Evolutionary conservation across 2,797 vertebrate genomes (phyloP), one percentile per base, ranked within the genome.

Genomic region (Vespertilio murinus): DNA sequence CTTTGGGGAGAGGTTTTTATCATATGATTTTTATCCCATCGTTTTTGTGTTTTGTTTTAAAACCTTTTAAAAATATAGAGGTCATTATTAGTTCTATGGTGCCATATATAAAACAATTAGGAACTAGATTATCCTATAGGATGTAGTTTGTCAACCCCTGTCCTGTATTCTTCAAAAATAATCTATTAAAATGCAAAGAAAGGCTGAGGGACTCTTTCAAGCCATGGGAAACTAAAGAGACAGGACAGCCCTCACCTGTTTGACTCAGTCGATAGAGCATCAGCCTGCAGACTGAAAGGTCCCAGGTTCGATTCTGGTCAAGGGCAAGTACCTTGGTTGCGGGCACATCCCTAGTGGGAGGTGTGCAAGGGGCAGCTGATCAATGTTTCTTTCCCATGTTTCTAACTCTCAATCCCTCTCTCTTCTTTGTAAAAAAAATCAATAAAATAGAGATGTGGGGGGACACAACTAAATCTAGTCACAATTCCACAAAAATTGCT

Each of bases 1-100:
- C 49, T 49, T 52, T 64, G 38, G 25, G 10, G 5, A 14, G 2
- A 1, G 10, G 17, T 4, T 28, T 59, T 59, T 59, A 0, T 67
- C 56, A 82, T 80, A 59, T 10, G 30, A 5, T 35, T 71, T 81
- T 87, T 59, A 78, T n/a, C 33, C 42, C 5, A 14, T 77, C 3
- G 8, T 79, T 87, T 90, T 18, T 70, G 13, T 42, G 89, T 86
- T 81, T 82, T 45, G 35, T 80, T 75, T 77, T 86, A 77, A 90
- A 87, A 90, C 3, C 1, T 42, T 77, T 77, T n/a, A 83, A 35
- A 74, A 82, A 40, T 47, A 45, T 10, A 84, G 28, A 83, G 35
- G 13, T 8, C 35, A 14, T n/a, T n/a, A 12, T 38, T 86, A 86
- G 33, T 47, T 30, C 30, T 35, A 47, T 40, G 25, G n/a, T 2